These are phyloP conservation scores for Crambe crambe DNA, from an alignment of 37 sponge, comb jelly and placozoan genomes.

Conservation along the genomic window DNA sequence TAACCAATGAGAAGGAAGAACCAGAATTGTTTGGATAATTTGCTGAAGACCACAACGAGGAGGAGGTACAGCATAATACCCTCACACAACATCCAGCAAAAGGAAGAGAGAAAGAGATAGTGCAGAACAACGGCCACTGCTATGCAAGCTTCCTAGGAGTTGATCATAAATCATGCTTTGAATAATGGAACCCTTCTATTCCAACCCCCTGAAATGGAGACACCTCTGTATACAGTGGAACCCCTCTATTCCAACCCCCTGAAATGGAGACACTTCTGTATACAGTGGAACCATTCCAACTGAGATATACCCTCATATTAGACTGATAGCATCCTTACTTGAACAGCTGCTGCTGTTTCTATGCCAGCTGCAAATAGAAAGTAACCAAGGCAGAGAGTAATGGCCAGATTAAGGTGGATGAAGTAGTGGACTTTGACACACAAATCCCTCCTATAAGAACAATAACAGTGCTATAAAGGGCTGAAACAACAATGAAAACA, in stretches of 20 bases:
- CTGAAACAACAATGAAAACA: background rate
- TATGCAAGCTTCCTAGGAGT: slow-evolving; percentile 39
- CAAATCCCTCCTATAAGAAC: slow-evolving; percentile 38
- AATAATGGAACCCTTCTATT: too few relatives aligned
- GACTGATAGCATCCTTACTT: background rate
- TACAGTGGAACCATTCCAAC: too few relatives aligned
- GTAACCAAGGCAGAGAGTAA: slow-evolving; percentile 40
- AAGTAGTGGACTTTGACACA: slow-evolving; percentile 48
- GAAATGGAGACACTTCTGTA: too few relatives aligned
- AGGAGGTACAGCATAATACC: slow-evolving; percentile 70
- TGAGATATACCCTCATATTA: too few relatives aligned
- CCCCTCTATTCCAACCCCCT: too few relatives aligned
- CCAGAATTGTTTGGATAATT: slow-evolving; percentile 27
- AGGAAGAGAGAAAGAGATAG: slow-evolving; percentile 65
- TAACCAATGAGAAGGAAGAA: slow-evolving; percentile 47
- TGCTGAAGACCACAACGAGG: slow-evolving; percentile 55
- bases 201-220: too few relatives aligned
- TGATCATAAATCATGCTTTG: too few relatives aligned
- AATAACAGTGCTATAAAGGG: background rate
- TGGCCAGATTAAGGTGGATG: slow-evolving; percentile 66
- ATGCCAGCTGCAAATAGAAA: slow-evolving; percentile 38
- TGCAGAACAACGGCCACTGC: slow-evolving; percentile 34
- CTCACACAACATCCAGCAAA: slow-evolving; percentile 80
- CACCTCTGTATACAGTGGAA: too few relatives aligned
- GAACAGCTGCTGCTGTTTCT: slow-evolving; percentile 27